phyloP scores from a whole-genome alignment of 2,113 vertebrate species.

The Peromyscus polionotus region DNA sequence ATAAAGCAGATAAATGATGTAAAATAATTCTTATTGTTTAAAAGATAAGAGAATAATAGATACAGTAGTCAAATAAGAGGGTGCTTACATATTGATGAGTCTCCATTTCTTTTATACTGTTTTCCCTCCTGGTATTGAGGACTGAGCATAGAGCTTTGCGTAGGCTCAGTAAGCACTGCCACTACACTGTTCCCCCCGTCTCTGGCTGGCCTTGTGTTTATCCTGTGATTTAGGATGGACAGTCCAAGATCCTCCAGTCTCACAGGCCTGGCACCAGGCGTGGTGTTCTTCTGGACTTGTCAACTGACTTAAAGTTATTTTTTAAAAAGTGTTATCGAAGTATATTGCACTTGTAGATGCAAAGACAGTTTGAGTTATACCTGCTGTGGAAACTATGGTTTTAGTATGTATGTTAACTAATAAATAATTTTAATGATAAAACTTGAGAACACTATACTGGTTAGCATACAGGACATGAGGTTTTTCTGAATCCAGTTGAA shows the following conservation, averaged over 20 bases:
- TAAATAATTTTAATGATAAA: constrained; percentile 55
- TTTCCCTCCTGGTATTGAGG: neutral
- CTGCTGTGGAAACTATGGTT: neutral
- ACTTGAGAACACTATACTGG: constrained; percentile 55
- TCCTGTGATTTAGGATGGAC: neutral
- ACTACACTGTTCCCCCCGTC: no score
- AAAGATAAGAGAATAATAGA: constrained; percentile 48
- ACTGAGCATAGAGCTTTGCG: neutral
- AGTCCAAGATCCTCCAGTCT: neutral
- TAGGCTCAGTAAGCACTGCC: neutral
- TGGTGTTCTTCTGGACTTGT: neutral
- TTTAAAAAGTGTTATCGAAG: neutral
- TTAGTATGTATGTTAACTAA: neutral
- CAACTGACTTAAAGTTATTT: constrained; percentile 23
- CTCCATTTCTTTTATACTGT: constrained; percentile 2
- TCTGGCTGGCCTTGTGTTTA: neutral
- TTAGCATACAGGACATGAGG: constrained; percentile 68
- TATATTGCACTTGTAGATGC: neutral
- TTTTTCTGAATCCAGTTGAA: constrained; percentile 13
- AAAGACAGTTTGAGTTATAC: neutral
- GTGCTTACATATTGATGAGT: neutral
- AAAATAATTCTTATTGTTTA: constrained; percentile 47
- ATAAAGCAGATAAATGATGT: neutral
- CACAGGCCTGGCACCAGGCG: neutral
- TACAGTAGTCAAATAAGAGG: neutral